A percentile compares a stretch with the other conserved stretches of the same genome.
Evolutionary conservation across 2,888 invertebrate species (phyloP).

Genomic region (Caenorhabditis imperialis): DNA sequence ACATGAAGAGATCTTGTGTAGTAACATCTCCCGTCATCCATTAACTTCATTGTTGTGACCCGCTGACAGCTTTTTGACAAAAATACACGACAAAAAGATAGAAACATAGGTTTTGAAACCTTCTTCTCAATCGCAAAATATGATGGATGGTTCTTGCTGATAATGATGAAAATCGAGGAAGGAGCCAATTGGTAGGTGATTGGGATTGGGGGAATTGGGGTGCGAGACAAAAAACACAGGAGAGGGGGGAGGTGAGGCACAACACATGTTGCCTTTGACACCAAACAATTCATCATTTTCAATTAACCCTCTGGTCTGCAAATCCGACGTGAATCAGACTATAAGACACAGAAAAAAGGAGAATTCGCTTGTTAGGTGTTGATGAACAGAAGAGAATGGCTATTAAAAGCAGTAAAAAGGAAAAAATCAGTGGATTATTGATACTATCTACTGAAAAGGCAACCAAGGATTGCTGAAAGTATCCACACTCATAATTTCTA

Average conservation of each 20-base stretch:
- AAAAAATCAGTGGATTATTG: no score
- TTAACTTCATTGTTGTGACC: conserved; percentile 54
- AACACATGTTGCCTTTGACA: conserved; percentile 50
- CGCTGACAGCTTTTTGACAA: conserved; percentile 33
- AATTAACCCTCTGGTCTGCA: conserved; percentile 33
- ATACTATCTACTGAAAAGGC: no score
- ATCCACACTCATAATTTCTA: no score
- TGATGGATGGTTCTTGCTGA: conserved; percentile 1
- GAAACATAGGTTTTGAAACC: conserved; percentile 27
- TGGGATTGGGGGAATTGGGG: conserved; percentile 17
- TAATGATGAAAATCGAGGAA: neutral
- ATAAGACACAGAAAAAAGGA: conserved; percentile 14
- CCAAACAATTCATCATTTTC: conserved; percentile 47
- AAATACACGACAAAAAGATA: conserved; percentile 7
- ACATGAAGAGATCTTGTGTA: conserved; percentile 24
- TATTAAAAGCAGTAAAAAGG: no score
- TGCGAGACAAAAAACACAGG: conserved; percentile 18
- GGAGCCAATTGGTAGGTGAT: conserved; percentile 23
- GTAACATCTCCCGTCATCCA: conserved; percentile 55
- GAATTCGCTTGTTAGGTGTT: no score
- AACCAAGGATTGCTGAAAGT: no score
- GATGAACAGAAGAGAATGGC: no score
- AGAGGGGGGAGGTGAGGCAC: conserved; percentile 9
- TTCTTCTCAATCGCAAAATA: conserved; percentile 9
- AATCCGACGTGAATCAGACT: conserved; percentile 27